phyloP scores from a whole-genome alignment of 2,888 invertebrate genomes.

The Ischnus inquisitorius region DNA sequence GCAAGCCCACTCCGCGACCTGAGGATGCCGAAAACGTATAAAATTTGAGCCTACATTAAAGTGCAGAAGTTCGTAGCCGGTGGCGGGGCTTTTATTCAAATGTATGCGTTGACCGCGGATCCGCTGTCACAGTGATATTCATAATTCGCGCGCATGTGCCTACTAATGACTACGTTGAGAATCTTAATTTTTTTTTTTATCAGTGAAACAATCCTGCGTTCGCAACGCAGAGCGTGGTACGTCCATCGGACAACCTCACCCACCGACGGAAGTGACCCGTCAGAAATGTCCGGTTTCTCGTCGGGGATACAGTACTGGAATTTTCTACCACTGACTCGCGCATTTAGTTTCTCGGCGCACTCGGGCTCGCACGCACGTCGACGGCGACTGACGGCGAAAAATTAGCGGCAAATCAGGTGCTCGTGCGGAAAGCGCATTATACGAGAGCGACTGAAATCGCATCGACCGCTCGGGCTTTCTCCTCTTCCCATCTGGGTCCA shows the following conservation, averaged over 20 bases:
- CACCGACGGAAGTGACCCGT: conserved; percentile 60
- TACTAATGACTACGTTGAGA: conserved; percentile 1
- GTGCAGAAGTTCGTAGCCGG: not conserved
- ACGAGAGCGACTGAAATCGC: conserved; percentile 31
- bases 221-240: conserved; percentile 18
- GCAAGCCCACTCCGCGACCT: conserved; percentile 12
- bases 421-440: conserved; percentile 68
- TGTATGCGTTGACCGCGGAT: not conserved
- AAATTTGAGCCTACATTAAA: conserved; percentile 34
- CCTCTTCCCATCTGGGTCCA: not conserved
- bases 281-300: conserved; percentile 63
- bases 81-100: conserved; percentile 14
- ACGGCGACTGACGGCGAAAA: conserved; percentile 64
- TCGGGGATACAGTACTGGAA: conserved; percentile 7
- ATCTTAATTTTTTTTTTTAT: not conserved
- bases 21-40: conserved; percentile 34
- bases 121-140: too few relatives aligned
- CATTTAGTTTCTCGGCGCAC: conserved; percentile 26
- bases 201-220: conserved; percentile 45
- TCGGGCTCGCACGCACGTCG: conserved; percentile 31
- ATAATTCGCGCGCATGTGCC: not conserved
- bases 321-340: conserved; percentile 13
- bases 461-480: not conserved
- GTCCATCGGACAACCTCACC: conserved; percentile 30
- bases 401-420: conserved; percentile 67